Base-by-base conservation (phyloP, 2,888 invertebrate genomes). In the Parascotia fuliginaria region DNA sequence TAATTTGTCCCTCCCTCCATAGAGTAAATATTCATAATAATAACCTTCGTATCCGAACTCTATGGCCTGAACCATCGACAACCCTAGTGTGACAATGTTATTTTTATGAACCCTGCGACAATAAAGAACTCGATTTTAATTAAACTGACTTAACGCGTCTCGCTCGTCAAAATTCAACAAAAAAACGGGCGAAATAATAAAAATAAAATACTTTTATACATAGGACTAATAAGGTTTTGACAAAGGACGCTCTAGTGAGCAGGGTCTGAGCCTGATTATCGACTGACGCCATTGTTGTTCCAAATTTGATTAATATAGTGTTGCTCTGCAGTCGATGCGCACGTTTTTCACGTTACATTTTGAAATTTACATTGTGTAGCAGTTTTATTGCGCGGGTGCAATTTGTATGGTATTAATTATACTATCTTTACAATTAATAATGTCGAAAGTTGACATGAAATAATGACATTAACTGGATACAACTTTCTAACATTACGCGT, bases 281-380 rank as follows among this genome's bases (percentile, higher is more conserved):
- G 85, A 83, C 79, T 79, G 81, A 79, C 81, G 78, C 83, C 80
- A 85, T 90, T 91, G 89, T 89, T 81, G 81, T 80, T 81, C 78
- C 69, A 85, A 85, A 84, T 87, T 86, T 83, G 81, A 89, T 87
- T 86, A 79, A 83, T 48, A 54, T 86, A 87, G 87, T 70, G 89
- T 54, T 70, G 88, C 47, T 63, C 48, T 40, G 22, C 56, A 61
- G 50, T 79, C 75, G 75, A 75, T 71, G 41, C 29, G 27, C 50
- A 53, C 42, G 39, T 47, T 52, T 42, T 53, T 43, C 16, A 22
- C 19, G 4, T 4, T 0, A 13, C 15, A n/a, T 14, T 22, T 29
- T 47, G 48, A 14, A 15, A 24, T 39, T 28, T 22, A 11, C 31
- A 31, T 31, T 31, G 13, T 24, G 33, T 42, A 16, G 32, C 19